These are phyloP conservation scores for Oceanodroma tethys DNA, from an alignment of 2,113 vertebrate genomes.

Conservation along the genomic window DNA sequence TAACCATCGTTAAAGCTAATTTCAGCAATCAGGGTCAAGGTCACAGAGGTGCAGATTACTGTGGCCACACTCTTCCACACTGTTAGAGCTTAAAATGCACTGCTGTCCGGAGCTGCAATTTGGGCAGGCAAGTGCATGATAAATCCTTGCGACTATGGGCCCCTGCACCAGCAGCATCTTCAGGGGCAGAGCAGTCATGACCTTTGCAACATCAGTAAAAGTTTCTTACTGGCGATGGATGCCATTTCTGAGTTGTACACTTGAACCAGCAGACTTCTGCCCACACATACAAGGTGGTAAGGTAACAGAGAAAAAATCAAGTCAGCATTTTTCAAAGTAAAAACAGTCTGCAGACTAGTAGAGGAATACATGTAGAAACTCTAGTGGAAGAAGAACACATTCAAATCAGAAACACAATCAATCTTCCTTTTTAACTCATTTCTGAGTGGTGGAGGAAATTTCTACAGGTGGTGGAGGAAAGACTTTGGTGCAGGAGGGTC, in stretches of 20 bases:
- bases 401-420: not conserved
- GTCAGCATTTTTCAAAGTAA: not conserved
- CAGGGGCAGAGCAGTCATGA: not conserved
- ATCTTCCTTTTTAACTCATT: not conserved
- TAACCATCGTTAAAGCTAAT: not conserved
- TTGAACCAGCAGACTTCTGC: not conserved
- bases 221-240: not conserved
- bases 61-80: not conserved
- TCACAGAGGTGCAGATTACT: not conserved
- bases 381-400: not conserved
- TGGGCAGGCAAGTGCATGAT: not conserved
- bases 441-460: not conserved
- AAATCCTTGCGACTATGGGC: not conserved
- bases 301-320: not conserved
- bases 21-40: not conserved
- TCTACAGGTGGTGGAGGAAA: not conserved
- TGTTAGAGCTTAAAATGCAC: not conserved
- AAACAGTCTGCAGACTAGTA: not conserved
- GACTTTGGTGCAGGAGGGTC: not conserved
- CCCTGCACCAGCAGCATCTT: fast-evolving
- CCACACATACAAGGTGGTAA: not conserved
- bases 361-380: not conserved
- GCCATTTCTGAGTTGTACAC: not conserved
- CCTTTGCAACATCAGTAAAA: not conserved
- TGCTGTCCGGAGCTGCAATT: not conserved